phyloP scores from a whole-genome alignment of 2,888 invertebrate genomes.

The Colostygia pectinataria region DNA sequence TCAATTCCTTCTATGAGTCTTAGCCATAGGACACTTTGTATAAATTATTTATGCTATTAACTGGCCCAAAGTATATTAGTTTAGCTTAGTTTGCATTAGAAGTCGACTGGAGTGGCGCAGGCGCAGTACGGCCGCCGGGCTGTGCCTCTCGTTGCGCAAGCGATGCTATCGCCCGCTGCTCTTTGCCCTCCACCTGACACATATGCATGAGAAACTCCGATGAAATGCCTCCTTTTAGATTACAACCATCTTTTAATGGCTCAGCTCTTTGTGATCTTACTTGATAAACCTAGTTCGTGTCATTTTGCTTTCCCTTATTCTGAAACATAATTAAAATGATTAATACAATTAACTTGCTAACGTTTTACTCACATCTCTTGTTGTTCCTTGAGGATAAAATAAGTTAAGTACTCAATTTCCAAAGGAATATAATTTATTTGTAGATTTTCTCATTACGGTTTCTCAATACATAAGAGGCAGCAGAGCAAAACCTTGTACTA shows the following conservation, averaged over 20 bases:
- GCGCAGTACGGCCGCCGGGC: slow-evolving; percentile 8
- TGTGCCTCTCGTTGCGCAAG: slow-evolving; percentile 53
- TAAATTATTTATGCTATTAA: no score
- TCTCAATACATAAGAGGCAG: slow-evolving; percentile 1
- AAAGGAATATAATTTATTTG: no score
- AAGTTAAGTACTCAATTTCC: no score
- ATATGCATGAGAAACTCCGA: slow-evolving; percentile 37
- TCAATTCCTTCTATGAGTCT: no score
- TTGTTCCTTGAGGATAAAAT: no score
- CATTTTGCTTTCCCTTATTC: not conserved
- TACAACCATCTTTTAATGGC: slow-evolving; percentile 7
- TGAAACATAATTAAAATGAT: not conserved
- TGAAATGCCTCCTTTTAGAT: slow-evolving; percentile 25
- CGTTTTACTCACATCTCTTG: no score
- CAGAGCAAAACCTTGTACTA: slow-evolving; percentile 11
- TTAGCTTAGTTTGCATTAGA: not conserved
- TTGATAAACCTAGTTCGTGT: not conserved
- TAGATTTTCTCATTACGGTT: slow-evolving; percentile 14
- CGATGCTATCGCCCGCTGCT: slow-evolving; percentile 45
- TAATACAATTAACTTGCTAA: no score
- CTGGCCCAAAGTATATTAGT: no score
- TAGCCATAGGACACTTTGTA: no score
- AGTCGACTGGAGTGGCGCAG: slow-evolving; percentile 5
- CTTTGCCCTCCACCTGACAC: slow-evolving; percentile 55
- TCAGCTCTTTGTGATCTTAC: slow-evolving; percentile 7